Conservation (phyloP, 2,113 vertebrate species). For the Toxotes jaculatrix region DNA sequence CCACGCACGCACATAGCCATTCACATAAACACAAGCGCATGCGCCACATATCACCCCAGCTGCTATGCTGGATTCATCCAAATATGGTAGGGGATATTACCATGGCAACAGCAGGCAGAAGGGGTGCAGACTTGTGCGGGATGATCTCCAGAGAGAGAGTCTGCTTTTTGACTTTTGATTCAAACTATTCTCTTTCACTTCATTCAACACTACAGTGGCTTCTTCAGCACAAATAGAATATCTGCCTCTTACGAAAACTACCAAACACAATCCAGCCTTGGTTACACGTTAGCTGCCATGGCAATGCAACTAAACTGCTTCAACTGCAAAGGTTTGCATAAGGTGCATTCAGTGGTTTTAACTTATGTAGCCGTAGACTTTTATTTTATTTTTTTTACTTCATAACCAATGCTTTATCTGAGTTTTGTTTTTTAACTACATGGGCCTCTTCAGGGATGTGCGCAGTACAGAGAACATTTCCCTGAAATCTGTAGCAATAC, state of each 20-base stretch:
- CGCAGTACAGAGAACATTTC: background rate
- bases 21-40: constrained; percentile 69
- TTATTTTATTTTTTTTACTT: background rate
- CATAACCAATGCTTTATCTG: background rate
- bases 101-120: constrained; percentile 82
- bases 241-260: constrained; percentile 11
- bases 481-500: constrained; percentile 23
- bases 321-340: background rate
- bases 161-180: constrained; percentile 69
- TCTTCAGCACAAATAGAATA: constrained; percentile 13
- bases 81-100: constrained; percentile 78
- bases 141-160: constrained; percentile 69
- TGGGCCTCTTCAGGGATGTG: background rate
- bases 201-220: constrained; percentile 41
- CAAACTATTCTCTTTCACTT: constrained; percentile 58
- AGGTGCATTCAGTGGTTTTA: background rate
- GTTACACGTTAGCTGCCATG: constrained; percentile 20
- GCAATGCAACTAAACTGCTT: background rate
- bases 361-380: background rate
- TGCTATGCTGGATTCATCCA: constrained; percentile 72
- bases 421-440: background rate
- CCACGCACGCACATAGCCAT: constrained; percentile 64
- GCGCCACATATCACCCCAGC: constrained; percentile 68
- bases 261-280: constrained; percentile 8
- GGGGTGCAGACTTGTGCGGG: constrained; percentile 64